These are phyloP conservation scores for Lytechinus variegatus DNA, from an alignment of 35 echinoderm and acorn worm genomes.

Conservation along the genomic window DNA sequence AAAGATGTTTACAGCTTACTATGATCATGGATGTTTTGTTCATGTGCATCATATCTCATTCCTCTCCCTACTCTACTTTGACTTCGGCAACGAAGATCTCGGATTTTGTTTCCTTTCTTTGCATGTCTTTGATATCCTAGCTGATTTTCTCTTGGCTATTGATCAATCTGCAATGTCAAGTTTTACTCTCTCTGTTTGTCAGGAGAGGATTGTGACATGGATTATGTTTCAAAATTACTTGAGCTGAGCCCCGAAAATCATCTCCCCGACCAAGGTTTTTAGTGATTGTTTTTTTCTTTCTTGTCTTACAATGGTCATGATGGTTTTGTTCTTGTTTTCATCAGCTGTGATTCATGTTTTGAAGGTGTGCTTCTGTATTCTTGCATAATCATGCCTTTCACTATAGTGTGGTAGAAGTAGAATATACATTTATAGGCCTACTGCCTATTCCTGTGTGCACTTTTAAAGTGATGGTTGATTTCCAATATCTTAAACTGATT, in stretches of 20 bases:
- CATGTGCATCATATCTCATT: background rate
- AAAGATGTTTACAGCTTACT: background rate
- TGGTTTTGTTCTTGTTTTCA: too few species aligned
- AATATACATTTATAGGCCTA: too few species aligned
- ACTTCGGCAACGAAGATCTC: background rate
- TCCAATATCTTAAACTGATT: too few species aligned
- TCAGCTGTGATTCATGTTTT: too few species aligned
- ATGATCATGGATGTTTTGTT: background rate
- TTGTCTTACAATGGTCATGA: too few species aligned
- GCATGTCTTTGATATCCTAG: background rate
- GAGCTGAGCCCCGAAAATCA: background rate
- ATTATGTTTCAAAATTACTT: background rate
- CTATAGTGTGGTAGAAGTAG: too few species aligned
- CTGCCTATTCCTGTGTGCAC: too few species aligned
- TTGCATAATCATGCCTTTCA: too few species aligned
- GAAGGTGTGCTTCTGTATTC: too few species aligned
- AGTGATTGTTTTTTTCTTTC: too few species aligned
- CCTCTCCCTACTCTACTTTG: background rate
- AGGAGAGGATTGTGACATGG: background rate
- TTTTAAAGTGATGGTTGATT: too few species aligned
- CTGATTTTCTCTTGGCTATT: background rate
- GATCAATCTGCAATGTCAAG: background rate
- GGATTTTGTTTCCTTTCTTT: background rate
- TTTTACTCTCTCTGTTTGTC: background rate
- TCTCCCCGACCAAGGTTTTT: background rate